A percentile compares a stretch with the other conserved stretches of the same genome.
Conservation (phyloP, 1,140 invertebrate species). For the Mycetomoellerius zeteki region DNA sequence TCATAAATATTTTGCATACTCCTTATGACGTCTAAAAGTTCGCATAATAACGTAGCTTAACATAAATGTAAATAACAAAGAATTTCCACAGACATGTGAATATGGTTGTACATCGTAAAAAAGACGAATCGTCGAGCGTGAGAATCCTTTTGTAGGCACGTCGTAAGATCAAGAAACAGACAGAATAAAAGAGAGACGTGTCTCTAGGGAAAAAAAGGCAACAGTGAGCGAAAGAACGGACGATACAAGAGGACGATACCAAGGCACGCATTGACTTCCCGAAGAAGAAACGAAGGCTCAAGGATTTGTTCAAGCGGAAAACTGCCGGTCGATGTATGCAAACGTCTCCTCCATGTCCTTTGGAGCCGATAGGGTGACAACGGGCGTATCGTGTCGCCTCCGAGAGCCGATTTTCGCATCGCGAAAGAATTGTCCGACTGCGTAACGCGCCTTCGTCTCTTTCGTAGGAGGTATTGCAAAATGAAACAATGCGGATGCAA, state of each 20-base stretch:
- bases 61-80: conserved; percentile 2
- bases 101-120: neutral
- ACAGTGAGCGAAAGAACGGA: conserved; percentile 24
- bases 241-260: conserved; percentile 59
- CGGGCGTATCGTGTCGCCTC: conserved; percentile 80
- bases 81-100: neutral
- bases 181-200: conserved; percentile 53
- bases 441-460: neutral
- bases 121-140: conserved; percentile 20
- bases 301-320: conserved; percentile 86
- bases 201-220: neutral
- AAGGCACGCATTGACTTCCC: conserved; percentile 63
- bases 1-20: conserved; percentile 7
- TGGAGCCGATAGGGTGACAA: conserved; percentile 86
- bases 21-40: neutral
- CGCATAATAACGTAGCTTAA: neutral
- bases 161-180: conserved; percentile 67
- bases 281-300: conserved; percentile 64
- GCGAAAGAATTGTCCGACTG: conserved; percentile 82
- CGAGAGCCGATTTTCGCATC: conserved; percentile 22
- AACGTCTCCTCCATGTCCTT: conserved; percentile 83
- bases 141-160: conserved; percentile 69
- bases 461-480: neutral
- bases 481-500: conserved; percentile 32
- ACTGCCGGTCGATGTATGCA: conserved; percentile 86